Conservation (phyloP, 2,888 invertebrate species). For the Cataglyphis cursor region DNA sequence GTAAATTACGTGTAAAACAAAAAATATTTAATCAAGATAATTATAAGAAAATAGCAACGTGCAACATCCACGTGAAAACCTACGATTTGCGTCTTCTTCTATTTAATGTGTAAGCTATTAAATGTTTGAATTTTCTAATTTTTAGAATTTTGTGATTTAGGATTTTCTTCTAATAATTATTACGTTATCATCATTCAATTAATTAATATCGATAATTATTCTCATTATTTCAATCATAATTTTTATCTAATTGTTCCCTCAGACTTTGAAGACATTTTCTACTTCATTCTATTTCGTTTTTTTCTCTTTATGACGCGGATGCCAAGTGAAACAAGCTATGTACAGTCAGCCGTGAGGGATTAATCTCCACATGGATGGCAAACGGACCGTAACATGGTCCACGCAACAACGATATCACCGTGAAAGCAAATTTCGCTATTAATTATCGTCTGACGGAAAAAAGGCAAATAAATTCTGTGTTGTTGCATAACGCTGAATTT, state of each 20-base stretch:
- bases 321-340: slow-evolving; percentile 31
- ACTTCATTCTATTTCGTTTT: not conserved
- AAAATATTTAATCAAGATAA: slow-evolving; percentile 70
- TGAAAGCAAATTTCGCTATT: slow-evolving; percentile 38
- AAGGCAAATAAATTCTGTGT: slow-evolving; percentile 19
- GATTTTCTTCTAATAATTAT: not conserved
- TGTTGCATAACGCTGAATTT: not conserved
- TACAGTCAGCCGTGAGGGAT: slow-evolving; percentile 34
- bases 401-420: slow-evolving; percentile 25
- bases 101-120: not conserved
- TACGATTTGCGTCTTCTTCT: not conserved
- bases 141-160: not conserved
- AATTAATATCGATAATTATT: not conserved
- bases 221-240: not conserved
- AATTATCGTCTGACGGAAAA: slow-evolving; percentile 23
- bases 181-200: not conserved
- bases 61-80: not conserved
- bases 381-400: not conserved
- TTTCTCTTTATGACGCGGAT: not conserved
- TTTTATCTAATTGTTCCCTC: not conserved
- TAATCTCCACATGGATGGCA: slow-evolving; percentile 30
- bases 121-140: not conserved
- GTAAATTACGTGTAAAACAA: slow-evolving; percentile 1
- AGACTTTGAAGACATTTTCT: not conserved
- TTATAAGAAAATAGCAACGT: slow-evolving; percentile 58